Evolutionary conservation across 2,113 vertebrate genomes (phyloP), one percentile per base, ranked within the genome.

Genomic region (Lycocorax pyrrhopterus): DNA sequence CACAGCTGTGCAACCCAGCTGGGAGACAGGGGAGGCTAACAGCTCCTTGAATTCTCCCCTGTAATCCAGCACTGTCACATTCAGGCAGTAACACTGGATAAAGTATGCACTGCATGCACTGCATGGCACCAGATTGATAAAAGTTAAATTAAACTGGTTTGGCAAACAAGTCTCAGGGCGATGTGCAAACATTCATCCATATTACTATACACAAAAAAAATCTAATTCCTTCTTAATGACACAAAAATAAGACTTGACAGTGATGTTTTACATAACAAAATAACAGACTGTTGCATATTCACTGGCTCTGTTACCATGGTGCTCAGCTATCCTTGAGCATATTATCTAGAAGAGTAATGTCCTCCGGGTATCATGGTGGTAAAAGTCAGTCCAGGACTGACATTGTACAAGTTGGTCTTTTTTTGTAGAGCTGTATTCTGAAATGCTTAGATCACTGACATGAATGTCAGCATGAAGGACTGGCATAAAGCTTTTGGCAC

Each of bases 201-300:
- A 60, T 84, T 89, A 75, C 53, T 78, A 11, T 17, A 85, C 27
- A 66, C 29, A 91, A 94, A 86, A 23, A 94, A 64, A 87, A 86
- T 84, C 69, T 84, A 90, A 90, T 46, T 92, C 47, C 39, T 87
- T 47, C 66, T 77, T 72, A 75, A 86, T 72, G 46, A 89, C 73
- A 55, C 53, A 77, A 88, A 95, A 94, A 43, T 76, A 91, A 89
- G 75, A 83, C 51, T 79, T 5, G 3, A 68, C 78, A 90, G 59
- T 80, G 59, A 86, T 83, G 35, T 91, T 93, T 95, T 95, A 92
- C 55, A 21, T 92, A 96, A 88, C 63, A 87, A 86, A 93, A 74
- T 87, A 94, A 84, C 78, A 96, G 78, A 91, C 46, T 84, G 68
- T 64, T 86, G 68, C 56, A 78, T 72, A 90, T 86, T 90, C 89